Evolutionary conservation across 2,888 invertebrate species (phyloP).

Genomic region (Eupithecia dodoneata): DNA sequence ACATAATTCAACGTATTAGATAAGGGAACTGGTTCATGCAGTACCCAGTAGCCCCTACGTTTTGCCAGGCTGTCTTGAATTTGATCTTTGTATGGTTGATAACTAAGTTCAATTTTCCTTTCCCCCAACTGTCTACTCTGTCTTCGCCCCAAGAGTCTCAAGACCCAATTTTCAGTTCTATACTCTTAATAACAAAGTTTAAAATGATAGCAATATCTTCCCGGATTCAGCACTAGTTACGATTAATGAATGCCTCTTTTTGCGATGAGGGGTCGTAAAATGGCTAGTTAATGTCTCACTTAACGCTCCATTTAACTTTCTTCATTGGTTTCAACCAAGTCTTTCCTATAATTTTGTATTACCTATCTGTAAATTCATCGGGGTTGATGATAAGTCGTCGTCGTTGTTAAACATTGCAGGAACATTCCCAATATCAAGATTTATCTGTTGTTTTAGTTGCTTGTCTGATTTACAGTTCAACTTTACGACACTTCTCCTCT

Average conservation of each 20-base stretch:
- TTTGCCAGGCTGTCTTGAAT: background rate
- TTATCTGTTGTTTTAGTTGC: background rate
- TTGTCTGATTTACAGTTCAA: background rate
- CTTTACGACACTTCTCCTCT: background rate
- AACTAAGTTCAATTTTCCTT: background rate
- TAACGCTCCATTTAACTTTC: background rate
- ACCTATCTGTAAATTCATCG: background rate
- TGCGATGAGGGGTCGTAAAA: constrained; percentile 1
- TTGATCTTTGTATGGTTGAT: background rate
- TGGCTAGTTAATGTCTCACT: background rate
- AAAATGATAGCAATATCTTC: background rate
- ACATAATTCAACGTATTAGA: constrained; percentile 12
- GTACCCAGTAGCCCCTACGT: background rate
- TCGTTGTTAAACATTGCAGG: background rate
- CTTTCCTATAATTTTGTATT: background rate
- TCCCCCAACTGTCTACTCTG: background rate
- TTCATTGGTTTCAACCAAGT: background rate
- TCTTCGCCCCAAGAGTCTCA: background rate
- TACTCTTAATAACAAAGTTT: background rate
- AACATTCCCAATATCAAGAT: background rate
- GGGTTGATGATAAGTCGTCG: background rate
- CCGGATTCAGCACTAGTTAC: background rate
- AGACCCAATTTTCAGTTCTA: background rate
- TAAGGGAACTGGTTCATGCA: constrained; percentile 8
- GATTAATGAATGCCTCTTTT: background rate